Evolutionary conservation across 2,797 vertebrate genomes (phyloP).

Genomic region (Hippocampus kuda): DNA sequence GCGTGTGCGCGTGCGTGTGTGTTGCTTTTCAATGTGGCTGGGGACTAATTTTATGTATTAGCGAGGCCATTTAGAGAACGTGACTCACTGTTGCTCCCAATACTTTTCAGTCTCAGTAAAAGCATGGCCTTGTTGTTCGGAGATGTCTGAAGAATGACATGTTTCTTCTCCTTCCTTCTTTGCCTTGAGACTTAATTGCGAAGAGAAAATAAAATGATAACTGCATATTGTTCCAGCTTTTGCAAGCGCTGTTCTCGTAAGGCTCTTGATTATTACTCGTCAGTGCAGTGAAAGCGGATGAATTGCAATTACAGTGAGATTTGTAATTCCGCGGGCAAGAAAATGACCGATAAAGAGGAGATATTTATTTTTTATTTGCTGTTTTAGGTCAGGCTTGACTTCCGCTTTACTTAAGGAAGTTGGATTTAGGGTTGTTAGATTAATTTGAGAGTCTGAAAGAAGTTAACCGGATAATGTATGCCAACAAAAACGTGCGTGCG

Average conservation of each 20-base stretch:
- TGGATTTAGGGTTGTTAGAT: not conserved
- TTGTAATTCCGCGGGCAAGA: not conserved
- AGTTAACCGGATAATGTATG: no score
- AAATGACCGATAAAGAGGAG: not conserved
- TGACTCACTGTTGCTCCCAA: not conserved
- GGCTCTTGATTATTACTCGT: conserved; percentile 1
- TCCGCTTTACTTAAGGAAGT: not conserved
- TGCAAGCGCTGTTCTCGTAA: conserved; percentile 6
- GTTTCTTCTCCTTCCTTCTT: not conserved
- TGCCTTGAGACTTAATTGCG: not conserved
- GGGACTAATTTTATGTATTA: not conserved
- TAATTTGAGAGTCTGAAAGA: not conserved
- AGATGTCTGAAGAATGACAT: not conserved
- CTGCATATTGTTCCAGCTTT: not conserved
- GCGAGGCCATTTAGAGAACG: not conserved
- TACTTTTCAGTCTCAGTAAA: not conserved
- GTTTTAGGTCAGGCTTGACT: not conserved
- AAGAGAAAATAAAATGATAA: not conserved
- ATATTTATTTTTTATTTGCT: not conserved
- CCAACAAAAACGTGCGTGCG: not conserved
- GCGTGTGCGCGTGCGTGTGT: no score
- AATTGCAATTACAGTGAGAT: not conserved
- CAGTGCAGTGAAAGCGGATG: not conserved
- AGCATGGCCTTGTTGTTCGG: not conserved
- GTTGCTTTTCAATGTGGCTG: not conserved